Conservation (phyloP, 2,888 invertebrate species). For the Clunio marinus region DNA sequence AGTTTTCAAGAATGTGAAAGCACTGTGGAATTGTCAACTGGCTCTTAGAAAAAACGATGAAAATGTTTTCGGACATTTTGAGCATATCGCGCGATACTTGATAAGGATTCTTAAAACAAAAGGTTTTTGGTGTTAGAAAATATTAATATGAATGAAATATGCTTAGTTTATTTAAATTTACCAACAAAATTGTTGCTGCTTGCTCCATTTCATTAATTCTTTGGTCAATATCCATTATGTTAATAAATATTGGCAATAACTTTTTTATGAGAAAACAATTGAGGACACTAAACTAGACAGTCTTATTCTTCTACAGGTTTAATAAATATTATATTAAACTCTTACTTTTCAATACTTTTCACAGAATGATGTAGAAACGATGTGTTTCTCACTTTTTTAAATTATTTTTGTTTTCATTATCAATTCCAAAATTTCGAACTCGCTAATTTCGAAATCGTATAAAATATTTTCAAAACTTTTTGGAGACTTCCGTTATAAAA, state of each 20-base stretch:
- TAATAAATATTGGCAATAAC: no score
- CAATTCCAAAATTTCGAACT: no score
- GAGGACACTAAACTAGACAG: not conserved
- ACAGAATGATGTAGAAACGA: no score
- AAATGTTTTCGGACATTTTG: constrained; percentile 27
- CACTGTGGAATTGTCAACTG: constrained; percentile 24
- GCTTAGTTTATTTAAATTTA: not conserved
- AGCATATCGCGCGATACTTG: constrained; percentile 12
- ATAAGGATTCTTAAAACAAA: constrained; percentile 27
- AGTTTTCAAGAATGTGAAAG: constrained; percentile 66
- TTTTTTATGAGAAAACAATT: not conserved
- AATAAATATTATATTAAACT: no score
- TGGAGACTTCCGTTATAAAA: no score
- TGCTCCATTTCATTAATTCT: constrained; percentile 27
- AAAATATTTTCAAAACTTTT: no score
- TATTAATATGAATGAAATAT: not conserved
- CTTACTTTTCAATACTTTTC: no score
- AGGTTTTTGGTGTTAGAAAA: no score
- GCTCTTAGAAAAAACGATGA: constrained; percentile 9
- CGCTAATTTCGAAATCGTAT: no score
- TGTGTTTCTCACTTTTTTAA: no score
- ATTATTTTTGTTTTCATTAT: no score
- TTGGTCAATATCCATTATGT: constrained; percentile 19
- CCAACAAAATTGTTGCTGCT: constrained; percentile 29
- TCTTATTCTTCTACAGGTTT: not conserved